A percentile compares a stretch with the other conserved stretches of the same genome.
phyloP scores from a whole-genome alignment of 2,113 vertebrate species.

The Ageneiosus marmoratus region DNA sequence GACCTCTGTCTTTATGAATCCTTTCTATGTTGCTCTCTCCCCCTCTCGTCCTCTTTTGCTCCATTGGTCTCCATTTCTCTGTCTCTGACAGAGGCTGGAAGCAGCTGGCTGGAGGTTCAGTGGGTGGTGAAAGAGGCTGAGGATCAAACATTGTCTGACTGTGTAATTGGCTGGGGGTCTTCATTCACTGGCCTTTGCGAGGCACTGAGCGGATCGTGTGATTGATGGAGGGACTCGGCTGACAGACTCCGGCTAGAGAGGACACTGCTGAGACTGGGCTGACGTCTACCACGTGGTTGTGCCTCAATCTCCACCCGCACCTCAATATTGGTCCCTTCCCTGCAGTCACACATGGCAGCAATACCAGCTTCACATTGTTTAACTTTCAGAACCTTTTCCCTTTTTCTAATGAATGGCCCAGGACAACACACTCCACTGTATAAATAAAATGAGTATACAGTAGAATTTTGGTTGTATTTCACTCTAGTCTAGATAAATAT shows the following conservation, averaged over 20 bases:
- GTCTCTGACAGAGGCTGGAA: slow-evolving; percentile 66
- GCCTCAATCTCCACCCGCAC: slow-evolving; percentile 81
- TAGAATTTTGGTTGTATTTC: not conserved
- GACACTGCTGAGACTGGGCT: slow-evolving; percentile 78
- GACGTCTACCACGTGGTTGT: slow-evolving; percentile 66
- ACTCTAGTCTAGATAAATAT: not conserved
- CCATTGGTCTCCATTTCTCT: slow-evolving; percentile 39
- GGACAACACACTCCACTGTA: not conserved
- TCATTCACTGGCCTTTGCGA: slow-evolving; percentile 57
- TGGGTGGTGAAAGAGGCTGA: slow-evolving; percentile 57
- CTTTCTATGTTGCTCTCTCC: slow-evolving; percentile 22
- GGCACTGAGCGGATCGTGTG: slow-evolving; percentile 72
- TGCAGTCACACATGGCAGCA: slow-evolving; percentile 52
- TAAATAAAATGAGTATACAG: not conserved
- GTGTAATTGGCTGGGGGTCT: slow-evolving; percentile 60
- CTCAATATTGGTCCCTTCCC: slow-evolving; percentile 78
- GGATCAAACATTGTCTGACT: slow-evolving; percentile 66
- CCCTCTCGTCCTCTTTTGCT: slow-evolving; percentile 27
- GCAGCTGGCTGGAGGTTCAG: slow-evolving; percentile 68
- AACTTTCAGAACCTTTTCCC: not conserved
- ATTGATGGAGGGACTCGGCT: slow-evolving; percentile 73
- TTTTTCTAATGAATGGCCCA: not conserved
- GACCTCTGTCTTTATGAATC: slow-evolving; percentile 23
- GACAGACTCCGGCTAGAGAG: slow-evolving; percentile 79
- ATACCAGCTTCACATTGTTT: not conserved